Evolutionary conservation across 2,113 vertebrate genomes (phyloP), one percentile per base, ranked within the genome.

Genomic region (Solea solea): DNA sequence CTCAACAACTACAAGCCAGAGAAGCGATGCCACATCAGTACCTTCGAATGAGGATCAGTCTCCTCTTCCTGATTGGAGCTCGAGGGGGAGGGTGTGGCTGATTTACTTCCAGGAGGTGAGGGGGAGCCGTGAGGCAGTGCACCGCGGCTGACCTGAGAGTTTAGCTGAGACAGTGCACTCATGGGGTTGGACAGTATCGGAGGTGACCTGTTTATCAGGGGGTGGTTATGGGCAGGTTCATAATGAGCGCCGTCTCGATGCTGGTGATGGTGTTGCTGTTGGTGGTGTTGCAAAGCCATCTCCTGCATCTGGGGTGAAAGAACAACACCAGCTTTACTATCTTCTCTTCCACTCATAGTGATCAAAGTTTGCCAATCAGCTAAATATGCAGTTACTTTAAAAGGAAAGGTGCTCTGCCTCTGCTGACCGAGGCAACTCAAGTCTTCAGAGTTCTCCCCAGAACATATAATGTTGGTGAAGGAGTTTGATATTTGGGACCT

Each of bases 31-130:
- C 76, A 75, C 84, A 55, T 79, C 76, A 89, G 2, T 96, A 99
- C 98, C 97, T 99, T 98, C 46, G 89, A 94, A 87, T 98, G 96
- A 49, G 95, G 95, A 90, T 99, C 97, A 2, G 94, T 95, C 86
- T 99, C 97, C 93, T 99, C 98, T 93, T 99, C 97, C 94, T 99
- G 97, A 78, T 96, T 96, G 74, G 98, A 99, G 72, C 97, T 98
- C 78, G 98, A 98, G 91, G 98, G 98, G 75, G 97, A 99, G 52
- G 98, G 98, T 13, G 98, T 99, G 40, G 98, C 97, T 34, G 98
- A 98, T 86, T 99, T 98, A 93, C 98, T 99, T 82, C 97, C 97
- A 0, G 97, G 96, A 80, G 98, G 97, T 0, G 98, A 99, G 12
- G 97, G 98, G 84, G 98, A 98, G 72, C 97, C 93, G n/a, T 98